Conservation (phyloP, 1,140 invertebrate genomes). For the Andrena cerasifolii region DNA sequence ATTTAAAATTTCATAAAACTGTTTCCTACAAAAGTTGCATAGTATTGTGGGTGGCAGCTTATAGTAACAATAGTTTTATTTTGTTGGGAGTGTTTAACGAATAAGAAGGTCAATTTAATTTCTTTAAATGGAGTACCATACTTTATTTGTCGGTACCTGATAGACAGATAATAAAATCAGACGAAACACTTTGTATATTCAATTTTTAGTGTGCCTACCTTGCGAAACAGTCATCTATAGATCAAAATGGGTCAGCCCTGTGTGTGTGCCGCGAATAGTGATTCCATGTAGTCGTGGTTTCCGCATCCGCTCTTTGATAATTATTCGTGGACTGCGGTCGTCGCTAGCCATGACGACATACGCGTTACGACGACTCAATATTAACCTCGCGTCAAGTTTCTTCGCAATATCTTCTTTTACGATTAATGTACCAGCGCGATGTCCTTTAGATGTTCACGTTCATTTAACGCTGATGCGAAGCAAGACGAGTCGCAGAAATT, state of each 20-base stretch:
- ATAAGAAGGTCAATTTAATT: too few relatives aligned
- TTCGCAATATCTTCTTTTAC: not conserved
- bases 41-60: too few relatives aligned
- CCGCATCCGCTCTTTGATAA: constrained; percentile 61
- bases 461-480: not conserved
- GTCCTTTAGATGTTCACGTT: not conserved
- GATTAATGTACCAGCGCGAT: not conserved
- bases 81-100: too few relatives aligned
- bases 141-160: too few relatives aligned
- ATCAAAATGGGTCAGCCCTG: constrained; percentile 1
- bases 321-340: constrained; percentile 41
- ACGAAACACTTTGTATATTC: too few relatives aligned
- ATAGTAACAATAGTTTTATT: too few relatives aligned
- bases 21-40: too few relatives aligned
- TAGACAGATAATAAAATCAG: too few relatives aligned
- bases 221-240: too few relatives aligned
- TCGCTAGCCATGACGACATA: constrained; percentile 12
- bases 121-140: too few relatives aligned
- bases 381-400: not conserved
- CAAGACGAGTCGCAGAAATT: not conserved
- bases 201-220: too few relatives aligned
- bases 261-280: constrained; percentile 35
- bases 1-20: too few relatives aligned
- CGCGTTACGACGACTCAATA: not conserved
- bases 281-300: constrained; percentile 59